These are phyloP conservation scores for Artibeus lituratus DNA, from an alignment of 2,797 vertebrate species.

Conservation along the genomic window DNA sequence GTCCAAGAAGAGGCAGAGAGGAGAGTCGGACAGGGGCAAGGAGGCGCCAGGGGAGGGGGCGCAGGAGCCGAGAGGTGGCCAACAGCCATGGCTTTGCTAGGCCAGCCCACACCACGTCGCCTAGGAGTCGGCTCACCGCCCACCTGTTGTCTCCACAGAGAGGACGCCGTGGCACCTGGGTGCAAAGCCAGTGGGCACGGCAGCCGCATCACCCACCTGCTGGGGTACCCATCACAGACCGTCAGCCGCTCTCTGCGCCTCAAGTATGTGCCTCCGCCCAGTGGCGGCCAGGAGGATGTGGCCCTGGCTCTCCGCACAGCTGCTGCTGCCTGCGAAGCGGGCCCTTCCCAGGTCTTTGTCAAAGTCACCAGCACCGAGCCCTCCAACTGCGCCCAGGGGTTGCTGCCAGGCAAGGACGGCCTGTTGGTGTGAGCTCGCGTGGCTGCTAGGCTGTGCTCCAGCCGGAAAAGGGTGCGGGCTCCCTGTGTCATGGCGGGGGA, in stretches of 20 bases:
- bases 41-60: neutral
- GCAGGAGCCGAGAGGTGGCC: neutral
- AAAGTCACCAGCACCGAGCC: conserved; percentile 65
- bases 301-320: conserved; percentile 47
- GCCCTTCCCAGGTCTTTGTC: conserved; percentile 64
- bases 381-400: neutral
- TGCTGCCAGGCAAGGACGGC: conserved; percentile 50
- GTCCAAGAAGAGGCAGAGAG: neutral
- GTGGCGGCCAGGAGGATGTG: conserved; percentile 59
- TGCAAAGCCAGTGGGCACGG: conserved; percentile 82
- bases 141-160: conserved; percentile 66
- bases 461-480: neutral
- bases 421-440: conserved; percentile 67
- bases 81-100: neutral
- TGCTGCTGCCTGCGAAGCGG: conserved; percentile 63
- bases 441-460: neutral
- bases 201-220: conserved; percentile 83
- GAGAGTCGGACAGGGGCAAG: neutral
- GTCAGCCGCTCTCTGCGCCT: conserved; percentile 71
- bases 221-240: conserved; percentile 85
- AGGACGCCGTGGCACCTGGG: conserved; percentile 75
- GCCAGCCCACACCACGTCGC: neutral
- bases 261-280: conserved; percentile 71
- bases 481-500: conserved; percentile 20
- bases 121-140: conserved; percentile 45